Percentiles rank a stretch among this genome's conserved stretches.
These are phyloP conservation scores for Xerus inauris DNA, from an alignment of 2,113 vertebrate species.

Conservation along the genomic window DNA sequence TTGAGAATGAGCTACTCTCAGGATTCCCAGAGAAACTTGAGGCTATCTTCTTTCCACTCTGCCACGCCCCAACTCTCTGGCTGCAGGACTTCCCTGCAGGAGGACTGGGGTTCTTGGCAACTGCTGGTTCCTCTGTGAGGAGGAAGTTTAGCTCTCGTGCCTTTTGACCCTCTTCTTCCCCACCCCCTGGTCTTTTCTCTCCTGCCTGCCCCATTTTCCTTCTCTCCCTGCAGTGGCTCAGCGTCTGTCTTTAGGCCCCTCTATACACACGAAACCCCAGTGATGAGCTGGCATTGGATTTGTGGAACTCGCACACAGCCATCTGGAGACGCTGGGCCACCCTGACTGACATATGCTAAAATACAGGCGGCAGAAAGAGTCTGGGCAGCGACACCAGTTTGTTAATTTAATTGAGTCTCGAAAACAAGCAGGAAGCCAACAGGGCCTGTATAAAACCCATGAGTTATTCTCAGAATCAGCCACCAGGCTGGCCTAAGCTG, in stretches of 20 bases:
- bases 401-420: conserved; percentile 82
- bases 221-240: background rate
- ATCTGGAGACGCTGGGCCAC: conserved; percentile 77
- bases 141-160: background rate
- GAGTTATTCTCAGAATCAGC: conserved; percentile 39
- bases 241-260: conserved; percentile 16
- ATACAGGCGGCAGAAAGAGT: conserved; percentile 75
- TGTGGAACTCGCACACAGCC: conserved; percentile 60
- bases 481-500: background rate
- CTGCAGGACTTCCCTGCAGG: background rate
- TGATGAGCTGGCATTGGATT: conserved; percentile 69
- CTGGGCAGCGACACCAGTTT: conserved; percentile 81
- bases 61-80: background rate
- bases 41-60: background rate
- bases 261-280: background rate
- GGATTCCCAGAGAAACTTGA: background rate
- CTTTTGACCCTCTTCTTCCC: background rate
- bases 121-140: background rate
- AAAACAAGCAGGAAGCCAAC: conserved; percentile 79
- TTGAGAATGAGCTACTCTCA: background rate
- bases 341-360: conserved; percentile 83
- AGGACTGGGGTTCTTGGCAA: background rate
- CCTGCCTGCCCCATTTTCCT: background rate
- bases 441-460: conserved; percentile 57
- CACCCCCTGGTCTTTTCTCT: background rate